A percentile compares a stretch with the other conserved stretches of the same genome.
These are phyloP conservation scores for Cabera pusaria DNA, from an alignment of 2,888 invertebrate genomes.

Conservation along the genomic window DNA sequence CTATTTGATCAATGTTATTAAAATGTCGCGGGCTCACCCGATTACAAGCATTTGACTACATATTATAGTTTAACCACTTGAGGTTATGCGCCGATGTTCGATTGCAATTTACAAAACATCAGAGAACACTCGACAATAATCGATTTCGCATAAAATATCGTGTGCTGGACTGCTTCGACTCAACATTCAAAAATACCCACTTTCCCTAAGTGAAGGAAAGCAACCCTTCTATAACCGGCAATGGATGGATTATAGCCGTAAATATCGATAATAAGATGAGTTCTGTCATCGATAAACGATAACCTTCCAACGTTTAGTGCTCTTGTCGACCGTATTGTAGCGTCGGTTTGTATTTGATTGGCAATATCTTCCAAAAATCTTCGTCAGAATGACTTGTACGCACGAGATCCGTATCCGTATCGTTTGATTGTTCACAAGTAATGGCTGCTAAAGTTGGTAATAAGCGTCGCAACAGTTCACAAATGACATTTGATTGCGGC, in stretches of 20 bases:
- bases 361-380: conserved; percentile 22
- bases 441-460: conserved; percentile 30
- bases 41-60: conserved; percentile 76
- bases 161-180: too few relatives aligned
- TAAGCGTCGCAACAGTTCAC: conserved; percentile 44
- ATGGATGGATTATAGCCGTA: conserved; percentile 17
- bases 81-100: conserved; percentile 18
- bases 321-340: conserved; percentile 26
- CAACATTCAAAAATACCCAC: conserved; percentile 3
- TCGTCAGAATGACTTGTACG: conserved; percentile 14
- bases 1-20: conserved; percentile 84
- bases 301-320: conserved; percentile 22
- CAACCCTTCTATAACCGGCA: conserved; percentile 7
- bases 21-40: conserved; percentile 78
- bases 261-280: conserved; percentile 21
- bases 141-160: too few relatives aligned
- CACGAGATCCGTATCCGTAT: conserved; percentile 21
- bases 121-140: too few relatives aligned
- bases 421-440: conserved; percentile 40
- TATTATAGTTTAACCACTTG: conserved; percentile 59
- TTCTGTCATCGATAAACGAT: conserved; percentile 24
- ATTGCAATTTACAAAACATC: conserved; percentile 5
- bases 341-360: conserved; percentile 25
- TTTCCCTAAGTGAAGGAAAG: conserved; percentile 1
- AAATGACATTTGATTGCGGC: conserved; percentile 50